These are phyloP conservation scores for Tetragonula carbonaria DNA, from an alignment of 2,888 invertebrate genomes.

Conservation along the genomic window DNA sequence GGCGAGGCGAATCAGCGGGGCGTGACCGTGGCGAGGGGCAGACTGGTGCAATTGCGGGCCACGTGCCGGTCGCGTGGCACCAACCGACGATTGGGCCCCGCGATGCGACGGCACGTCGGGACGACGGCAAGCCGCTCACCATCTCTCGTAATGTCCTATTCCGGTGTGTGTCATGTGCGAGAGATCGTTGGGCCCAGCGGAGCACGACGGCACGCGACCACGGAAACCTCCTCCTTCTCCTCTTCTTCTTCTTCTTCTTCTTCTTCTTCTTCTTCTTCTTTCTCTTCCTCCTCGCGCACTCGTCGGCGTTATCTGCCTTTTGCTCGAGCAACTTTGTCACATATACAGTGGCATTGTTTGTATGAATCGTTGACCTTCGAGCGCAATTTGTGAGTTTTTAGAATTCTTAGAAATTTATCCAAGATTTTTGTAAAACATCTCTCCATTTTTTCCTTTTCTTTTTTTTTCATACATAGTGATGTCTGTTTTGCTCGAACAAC, in stretches of 20 bases:
- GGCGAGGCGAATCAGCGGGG: slow-evolving; percentile 51
- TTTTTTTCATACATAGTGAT: too few relatives aligned
- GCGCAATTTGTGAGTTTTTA: too few relatives aligned
- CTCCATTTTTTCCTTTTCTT: too few relatives aligned
- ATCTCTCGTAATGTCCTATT: slow-evolving; percentile 72
- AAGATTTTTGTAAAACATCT: too few relatives aligned
- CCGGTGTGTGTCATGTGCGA: slow-evolving; percentile 81
- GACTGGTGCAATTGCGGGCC: slow-evolving; percentile 62
- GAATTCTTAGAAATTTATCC: too few relatives aligned
- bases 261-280: background rate
- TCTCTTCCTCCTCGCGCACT: background rate
- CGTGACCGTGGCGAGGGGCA: slow-evolving; percentile 54
- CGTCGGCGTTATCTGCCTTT: background rate
- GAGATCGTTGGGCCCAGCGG: slow-evolving; percentile 75
- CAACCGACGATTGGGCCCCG: slow-evolving; percentile 27
- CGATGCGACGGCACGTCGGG: slow-evolving; percentile 25
- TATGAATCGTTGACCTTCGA: too few relatives aligned
- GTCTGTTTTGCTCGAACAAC: too few relatives aligned
- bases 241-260: slow-evolving; percentile 1
- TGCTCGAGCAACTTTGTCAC: background rate
- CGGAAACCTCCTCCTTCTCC: slow-evolving; percentile 42
- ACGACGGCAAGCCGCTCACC: slow-evolving; percentile 55
- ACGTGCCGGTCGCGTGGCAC: slow-evolving; percentile 73
- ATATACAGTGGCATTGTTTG: too few relatives aligned
- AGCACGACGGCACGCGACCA: slow-evolving; percentile 79